Evolutionary conservation across 2,797 vertebrate species (phyloP), one percentile per base, ranked within the genome.

Genomic region (Anniella stebbinsi): DNA sequence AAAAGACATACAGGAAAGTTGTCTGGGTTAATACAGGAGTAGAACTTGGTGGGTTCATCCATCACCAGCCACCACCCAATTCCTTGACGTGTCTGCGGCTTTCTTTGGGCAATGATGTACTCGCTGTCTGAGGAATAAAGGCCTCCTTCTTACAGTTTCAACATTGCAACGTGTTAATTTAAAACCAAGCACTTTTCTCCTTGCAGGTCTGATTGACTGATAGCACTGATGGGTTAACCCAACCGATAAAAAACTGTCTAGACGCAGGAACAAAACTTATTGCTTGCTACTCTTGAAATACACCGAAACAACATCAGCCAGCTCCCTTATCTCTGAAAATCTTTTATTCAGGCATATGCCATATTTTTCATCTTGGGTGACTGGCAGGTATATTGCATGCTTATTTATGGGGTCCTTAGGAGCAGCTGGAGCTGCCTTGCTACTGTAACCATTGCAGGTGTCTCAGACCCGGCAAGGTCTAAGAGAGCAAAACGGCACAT

Each of bases 301-400:
- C 51, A 88, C 25, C 30, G 92, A 75, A 94, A 88, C 57, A 94
- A 88, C 57, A 89, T 76, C 82, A 89, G 28, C 51, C 9, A 60
- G 17, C 81, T 91, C 90, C 36, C 87, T 93, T 88, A 92, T 89
- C 51, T 88, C 78, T 48, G 7, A 51, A 81, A 87, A 80, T 63
- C 54, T 89, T 94, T 94, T 90, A 89, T 92, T 91, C 90, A 36
- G 67, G 23, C 78, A 30, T 80, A 10, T 87, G 90, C 89, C 36
- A 13, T 36, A 88, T 92, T 92, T 92, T 80, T 92, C 69, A 57
- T 90, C 76, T 77, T 77, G 70, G 60, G 15, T 95, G 92, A 93
- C 57, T 90, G 89, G 91, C 67, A 92, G 84, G 51, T 91, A 75
- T 94, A 93, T 90, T 93, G 81, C 87, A 63, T 90, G 30, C 84